Evolutionary conservation across 2,888 invertebrate species (phyloP).

Genomic region (Trichopria drosophilae): DNA sequence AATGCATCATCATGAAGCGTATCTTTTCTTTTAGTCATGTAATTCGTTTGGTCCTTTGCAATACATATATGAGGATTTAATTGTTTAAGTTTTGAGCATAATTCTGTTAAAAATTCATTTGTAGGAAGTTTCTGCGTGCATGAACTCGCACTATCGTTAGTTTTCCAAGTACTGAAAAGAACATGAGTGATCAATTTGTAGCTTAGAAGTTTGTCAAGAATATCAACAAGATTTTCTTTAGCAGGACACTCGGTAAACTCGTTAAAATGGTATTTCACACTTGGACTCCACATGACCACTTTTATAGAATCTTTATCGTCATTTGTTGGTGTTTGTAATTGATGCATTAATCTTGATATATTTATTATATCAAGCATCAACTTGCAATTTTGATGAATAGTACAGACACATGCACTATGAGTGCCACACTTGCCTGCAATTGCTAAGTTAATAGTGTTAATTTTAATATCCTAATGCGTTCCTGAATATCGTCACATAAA

Average conservation of each 20-base stretch:
- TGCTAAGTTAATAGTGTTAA: conserved; percentile 13
- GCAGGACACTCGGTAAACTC: conserved; percentile 1
- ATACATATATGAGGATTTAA: conserved; percentile 10
- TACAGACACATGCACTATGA: conserved; percentile 18
- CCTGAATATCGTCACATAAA: too few relatives aligned
- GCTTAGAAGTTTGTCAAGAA: conserved; percentile 1
- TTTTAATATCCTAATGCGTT: too few relatives aligned
- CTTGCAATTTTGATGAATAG: too few relatives aligned
- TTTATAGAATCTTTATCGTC: conserved; percentile 11
- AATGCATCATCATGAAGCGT: neutral
- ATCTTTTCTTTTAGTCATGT: neutral
- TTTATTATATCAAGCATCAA: conserved; percentile 11
- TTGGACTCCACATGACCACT: conserved; percentile 1
- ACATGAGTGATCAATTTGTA: too few relatives aligned
- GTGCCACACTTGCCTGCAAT: conserved; percentile 14
- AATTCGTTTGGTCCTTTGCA: conserved; percentile 4
- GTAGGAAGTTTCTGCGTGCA: conserved; percentile 2
- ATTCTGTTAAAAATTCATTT: conserved; percentile 4
- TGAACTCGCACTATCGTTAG: neutral
- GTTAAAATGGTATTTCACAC: conserved; percentile 11
- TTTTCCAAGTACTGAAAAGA: too few relatives aligned
- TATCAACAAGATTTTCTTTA: neutral
- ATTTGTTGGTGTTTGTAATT: conserved; percentile 3
- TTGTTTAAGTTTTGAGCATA: conserved; percentile 8
- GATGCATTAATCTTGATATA: conserved; percentile 6